Evolutionary conservation across 2,888 invertebrate genomes (phyloP).

Genomic region (Lasioglossum malachurum): DNA sequence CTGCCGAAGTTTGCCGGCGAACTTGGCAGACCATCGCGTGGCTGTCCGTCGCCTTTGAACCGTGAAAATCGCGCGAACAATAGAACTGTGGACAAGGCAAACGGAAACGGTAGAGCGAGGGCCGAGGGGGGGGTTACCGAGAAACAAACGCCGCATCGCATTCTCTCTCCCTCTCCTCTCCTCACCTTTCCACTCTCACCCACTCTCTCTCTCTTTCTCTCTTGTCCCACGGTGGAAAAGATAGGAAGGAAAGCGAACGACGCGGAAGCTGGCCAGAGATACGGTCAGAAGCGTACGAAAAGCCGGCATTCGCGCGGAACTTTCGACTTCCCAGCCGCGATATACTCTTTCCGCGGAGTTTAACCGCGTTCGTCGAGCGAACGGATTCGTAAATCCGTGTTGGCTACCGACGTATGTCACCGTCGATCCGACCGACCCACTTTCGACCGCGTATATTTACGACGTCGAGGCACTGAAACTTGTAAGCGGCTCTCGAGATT

Average conservation of each 20-base stretch:
- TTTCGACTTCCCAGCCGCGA: slow-evolving; percentile 49
- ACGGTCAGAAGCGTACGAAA: slow-evolving; percentile 14
- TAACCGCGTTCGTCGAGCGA: slow-evolving; percentile 46
- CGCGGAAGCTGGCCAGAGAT: slow-evolving; percentile 37
- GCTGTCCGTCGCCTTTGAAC: slow-evolving; percentile 69
- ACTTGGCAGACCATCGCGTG: slow-evolving; percentile 67
- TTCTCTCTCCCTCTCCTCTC: background rate
- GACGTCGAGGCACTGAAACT: slow-evolving; percentile 48
- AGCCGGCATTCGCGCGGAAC: slow-evolving; percentile 40
- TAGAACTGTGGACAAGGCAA: slow-evolving; percentile 41
- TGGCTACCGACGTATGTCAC: slow-evolving; percentile 33
- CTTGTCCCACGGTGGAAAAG: slow-evolving; percentile 13
- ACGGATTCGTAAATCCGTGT: slow-evolving; percentile 50
- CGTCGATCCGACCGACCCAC: slow-evolving; percentile 45
- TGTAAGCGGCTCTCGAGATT: slow-evolving; percentile 46
- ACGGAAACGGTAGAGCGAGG: slow-evolving; percentile 23
- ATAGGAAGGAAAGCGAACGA: slow-evolving; percentile 25
- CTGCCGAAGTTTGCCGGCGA: slow-evolving; percentile 69
- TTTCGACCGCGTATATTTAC: slow-evolving; percentile 55
- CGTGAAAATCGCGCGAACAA: slow-evolving; percentile 75
- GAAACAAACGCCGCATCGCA: background rate
- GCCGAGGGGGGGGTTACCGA: background rate
- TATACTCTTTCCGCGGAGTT: slow-evolving; percentile 58
- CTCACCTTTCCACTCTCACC: no score
- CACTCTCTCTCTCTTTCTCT: background rate